A percentile compares a stretch with the other conserved stretches of the same genome.
phyloP scores from a whole-genome alignment of 2,113 vertebrate genomes.

The Antechinus flavipes region DNA sequence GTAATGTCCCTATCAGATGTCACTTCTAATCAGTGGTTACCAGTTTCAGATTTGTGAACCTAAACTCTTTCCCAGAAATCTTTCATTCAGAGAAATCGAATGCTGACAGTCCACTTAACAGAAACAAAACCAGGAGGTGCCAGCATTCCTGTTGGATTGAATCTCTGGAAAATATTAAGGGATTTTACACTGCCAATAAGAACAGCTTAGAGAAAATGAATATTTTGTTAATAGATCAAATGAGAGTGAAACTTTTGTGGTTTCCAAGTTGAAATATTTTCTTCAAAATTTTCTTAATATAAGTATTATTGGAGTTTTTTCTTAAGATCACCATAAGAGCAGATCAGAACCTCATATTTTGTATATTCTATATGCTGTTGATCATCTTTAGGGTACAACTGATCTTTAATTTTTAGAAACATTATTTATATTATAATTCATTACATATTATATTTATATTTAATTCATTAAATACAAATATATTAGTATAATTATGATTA shows the following conservation, averaged over 20 bases:
- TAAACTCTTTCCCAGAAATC: not conserved
- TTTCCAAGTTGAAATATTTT: not conserved
- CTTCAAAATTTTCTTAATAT: not conserved
- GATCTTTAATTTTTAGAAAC: not conserved
- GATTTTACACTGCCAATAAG: not conserved
- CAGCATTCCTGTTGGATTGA: constrained; percentile 11
- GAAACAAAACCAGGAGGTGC: not conserved
- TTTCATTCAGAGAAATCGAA: constrained; percentile 1
- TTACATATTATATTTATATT: too few species aligned
- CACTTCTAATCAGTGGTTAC: not conserved
- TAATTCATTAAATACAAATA: too few species aligned
- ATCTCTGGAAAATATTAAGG: constrained; percentile 27
- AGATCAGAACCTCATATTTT: not conserved
- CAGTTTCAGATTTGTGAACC: not conserved
- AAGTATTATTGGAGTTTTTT: not conserved
- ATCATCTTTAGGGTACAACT: not conserved
- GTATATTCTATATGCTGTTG: fast-evolving
- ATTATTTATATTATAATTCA: too few species aligned
- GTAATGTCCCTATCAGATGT: not conserved
- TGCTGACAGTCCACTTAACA: constrained; percentile 25
- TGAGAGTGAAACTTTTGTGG: not conserved
- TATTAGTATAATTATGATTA: too few species aligned
- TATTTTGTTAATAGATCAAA: not conserved
- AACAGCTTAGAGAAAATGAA: not conserved
- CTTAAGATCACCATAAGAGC: not conserved